These are phyloP conservation scores for Venustoraphidia nigricollis DNA, from an alignment of 2,888 invertebrate genomes.

Conservation along the genomic window DNA sequence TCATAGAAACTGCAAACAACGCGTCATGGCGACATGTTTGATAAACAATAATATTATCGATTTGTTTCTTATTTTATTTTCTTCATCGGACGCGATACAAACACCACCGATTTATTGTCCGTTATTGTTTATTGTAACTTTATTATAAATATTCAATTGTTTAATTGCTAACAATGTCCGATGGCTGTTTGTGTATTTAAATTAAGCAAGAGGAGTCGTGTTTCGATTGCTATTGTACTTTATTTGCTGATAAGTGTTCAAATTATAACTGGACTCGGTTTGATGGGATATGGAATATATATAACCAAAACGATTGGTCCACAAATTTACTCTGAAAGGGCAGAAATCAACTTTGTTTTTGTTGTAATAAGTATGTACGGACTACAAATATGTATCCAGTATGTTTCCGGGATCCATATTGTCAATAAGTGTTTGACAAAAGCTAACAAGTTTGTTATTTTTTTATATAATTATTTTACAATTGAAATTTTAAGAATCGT, in stretches of 20 bases:
- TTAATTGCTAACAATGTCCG: neutral
- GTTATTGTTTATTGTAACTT: too few species aligned
- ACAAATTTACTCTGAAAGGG: slow-evolving; percentile 23
- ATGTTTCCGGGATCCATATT: slow-evolving; percentile 24
- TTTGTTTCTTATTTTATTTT: too few species aligned
- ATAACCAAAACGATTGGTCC: slow-evolving; percentile 21
- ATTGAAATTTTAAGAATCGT: too few species aligned
- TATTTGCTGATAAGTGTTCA: slow-evolving; percentile 12
- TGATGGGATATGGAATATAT: slow-evolving; percentile 22
- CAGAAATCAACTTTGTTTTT: slow-evolving; percentile 26
- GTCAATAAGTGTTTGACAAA: slow-evolving; percentile 23
- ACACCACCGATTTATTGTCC: too few species aligned
- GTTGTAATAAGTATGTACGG: slow-evolving; percentile 24
- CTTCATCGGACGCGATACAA: too few species aligned
- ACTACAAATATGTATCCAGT: slow-evolving; percentile 22
- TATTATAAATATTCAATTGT: too few species aligned
- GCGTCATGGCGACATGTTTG: too few species aligned
- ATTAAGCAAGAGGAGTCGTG: slow-evolving; percentile 18
- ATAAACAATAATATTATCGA: too few species aligned
- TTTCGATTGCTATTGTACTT: too few species aligned
- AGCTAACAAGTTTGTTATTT: slow-evolving; percentile 22
- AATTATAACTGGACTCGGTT: slow-evolving; percentile 21
- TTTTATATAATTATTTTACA: too few species aligned
- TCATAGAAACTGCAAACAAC: too few species aligned
- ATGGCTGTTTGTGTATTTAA: slow-evolving; percentile 21